These are phyloP conservation scores for Lithophane socia DNA, from an alignment of 2,888 invertebrate species.

Conservation along the genomic window DNA sequence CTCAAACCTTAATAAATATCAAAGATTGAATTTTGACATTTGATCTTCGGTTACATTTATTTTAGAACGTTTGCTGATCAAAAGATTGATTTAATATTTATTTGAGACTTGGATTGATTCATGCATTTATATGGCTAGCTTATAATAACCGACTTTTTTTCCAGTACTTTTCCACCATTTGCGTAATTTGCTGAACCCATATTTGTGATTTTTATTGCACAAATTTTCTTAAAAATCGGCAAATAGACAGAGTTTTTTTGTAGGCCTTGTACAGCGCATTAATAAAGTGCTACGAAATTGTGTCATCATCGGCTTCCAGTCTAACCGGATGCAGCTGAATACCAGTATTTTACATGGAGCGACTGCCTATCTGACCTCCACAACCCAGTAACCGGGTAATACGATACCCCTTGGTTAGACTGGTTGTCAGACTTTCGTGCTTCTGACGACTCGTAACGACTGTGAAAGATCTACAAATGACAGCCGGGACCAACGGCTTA, in stretches of 20 bases:
- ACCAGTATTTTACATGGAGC: no score
- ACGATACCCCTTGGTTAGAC: no score
- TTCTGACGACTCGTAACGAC: no score
- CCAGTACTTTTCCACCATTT: not conserved
- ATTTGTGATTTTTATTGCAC: not conserved
- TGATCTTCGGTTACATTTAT: conserved; percentile 20
- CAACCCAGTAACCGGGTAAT: no score
- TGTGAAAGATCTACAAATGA: no score
- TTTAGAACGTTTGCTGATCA: conserved; percentile 16
- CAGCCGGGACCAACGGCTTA: no score
- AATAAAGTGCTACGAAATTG: no score
- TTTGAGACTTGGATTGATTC: not conserved
- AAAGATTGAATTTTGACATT: conserved; percentile 54
- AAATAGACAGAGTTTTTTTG: not conserved
- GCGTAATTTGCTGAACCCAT: not conserved
- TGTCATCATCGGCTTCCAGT: no score
- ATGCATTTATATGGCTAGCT: not conserved
- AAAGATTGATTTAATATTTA: conserved; percentile 6
- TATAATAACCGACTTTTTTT: not conserved
- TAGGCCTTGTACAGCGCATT: no score
- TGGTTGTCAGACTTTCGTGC: no score
- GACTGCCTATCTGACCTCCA: no score
- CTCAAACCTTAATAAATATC: conserved; percentile 37
- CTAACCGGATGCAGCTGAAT: no score
- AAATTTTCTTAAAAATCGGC: not conserved